Base-by-base conservation (phyloP, 2,888 invertebrate genomes). In the Drosophila helvetica region DNA sequence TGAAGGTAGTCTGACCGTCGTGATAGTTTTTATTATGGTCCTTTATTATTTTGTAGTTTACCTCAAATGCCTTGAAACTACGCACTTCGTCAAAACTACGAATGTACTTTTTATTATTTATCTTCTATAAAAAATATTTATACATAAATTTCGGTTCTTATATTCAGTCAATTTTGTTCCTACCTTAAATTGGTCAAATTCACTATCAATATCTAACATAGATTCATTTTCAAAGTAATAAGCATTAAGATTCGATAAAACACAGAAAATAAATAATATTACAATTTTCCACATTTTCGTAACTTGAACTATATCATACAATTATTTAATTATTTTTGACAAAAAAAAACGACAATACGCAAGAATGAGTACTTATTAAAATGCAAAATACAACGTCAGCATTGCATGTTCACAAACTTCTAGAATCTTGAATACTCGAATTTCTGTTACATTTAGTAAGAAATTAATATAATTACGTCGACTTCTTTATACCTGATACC, bases 11-110 rank as follows among this genome's bases (percentile, higher is more conserved):
- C 67, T 93, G 91, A 12, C 96, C 96, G 19, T 93, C 92, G 45
- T 94, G 92, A 62, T 94, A 96, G 73, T 94, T 92, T 72, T 93
- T 92, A 90, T 97, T 96, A 90, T 97, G 97, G 55, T 93, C 92
- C 10, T 93, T 93, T 27, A 97, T 95, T 76, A 93, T 92, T 45
- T 93, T 90, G 5, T 94, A 91, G 90, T 97, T 97, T 42, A 94
- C 92, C 64, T 94, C 93, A 94, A 96, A 96, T 22, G 94, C 94
- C 12, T 87, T 71, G 9, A 93, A 92, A 52, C 90, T 79, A 0
- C 91, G 90, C 3, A 77, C 38, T 75, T 92, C 91, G 57, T 90
- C 90, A 65, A 81, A 80, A 3, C 62, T 71, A 17, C 88, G 90
- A 8, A 72, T 15, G 68, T 91, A 92, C 19, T 62, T 88, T 51